phyloP scores from a whole-genome alignment of 2,888 invertebrate genomes.

The Leuctra nigra region DNA sequence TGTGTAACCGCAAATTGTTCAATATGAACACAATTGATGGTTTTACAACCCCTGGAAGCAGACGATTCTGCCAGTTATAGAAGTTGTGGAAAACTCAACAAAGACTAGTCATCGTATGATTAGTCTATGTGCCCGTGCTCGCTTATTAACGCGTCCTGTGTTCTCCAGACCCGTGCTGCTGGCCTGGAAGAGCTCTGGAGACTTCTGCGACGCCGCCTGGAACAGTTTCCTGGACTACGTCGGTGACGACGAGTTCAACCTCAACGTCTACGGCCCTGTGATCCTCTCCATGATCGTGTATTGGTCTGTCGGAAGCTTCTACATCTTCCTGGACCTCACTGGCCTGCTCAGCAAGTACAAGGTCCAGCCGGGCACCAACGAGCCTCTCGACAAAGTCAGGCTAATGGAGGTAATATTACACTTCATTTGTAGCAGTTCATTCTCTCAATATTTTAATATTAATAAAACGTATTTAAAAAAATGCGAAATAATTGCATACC shows the following conservation, averaged over 20 bases:
- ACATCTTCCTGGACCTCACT: conserved; percentile 40
- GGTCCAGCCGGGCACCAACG: conserved; percentile 43
- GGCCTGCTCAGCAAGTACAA: conserved; percentile 43
- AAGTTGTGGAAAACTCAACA: too few species aligned
- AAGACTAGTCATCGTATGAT: too few species aligned
- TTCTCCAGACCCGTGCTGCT: conserved; percentile 30
- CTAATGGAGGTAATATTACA: conserved; percentile 29
- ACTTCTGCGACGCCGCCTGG: conserved; percentile 80
- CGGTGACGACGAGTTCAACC: conserved; percentile 57
- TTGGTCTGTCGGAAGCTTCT: background rate
- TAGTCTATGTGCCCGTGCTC: too few species aligned
- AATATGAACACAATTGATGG: too few species aligned
- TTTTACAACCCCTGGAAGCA: too few species aligned
- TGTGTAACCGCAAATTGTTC: too few species aligned
- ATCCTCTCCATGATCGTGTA: background rate
- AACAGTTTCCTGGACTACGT: conserved; percentile 59
- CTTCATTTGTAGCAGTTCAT: too few species aligned
- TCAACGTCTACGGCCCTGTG: conserved; percentile 48
- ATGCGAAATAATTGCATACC: too few species aligned
- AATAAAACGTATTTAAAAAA: too few species aligned
- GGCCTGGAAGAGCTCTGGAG: conserved; percentile 78
- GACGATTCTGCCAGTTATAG: too few species aligned
- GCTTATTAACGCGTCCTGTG: too few species aligned
- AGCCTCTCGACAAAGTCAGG: conserved; percentile 35
- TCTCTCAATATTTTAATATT: too few species aligned